Base-by-base conservation (phyloP, 2,113 vertebrate species). In the Blennius ocellaris region DNA sequence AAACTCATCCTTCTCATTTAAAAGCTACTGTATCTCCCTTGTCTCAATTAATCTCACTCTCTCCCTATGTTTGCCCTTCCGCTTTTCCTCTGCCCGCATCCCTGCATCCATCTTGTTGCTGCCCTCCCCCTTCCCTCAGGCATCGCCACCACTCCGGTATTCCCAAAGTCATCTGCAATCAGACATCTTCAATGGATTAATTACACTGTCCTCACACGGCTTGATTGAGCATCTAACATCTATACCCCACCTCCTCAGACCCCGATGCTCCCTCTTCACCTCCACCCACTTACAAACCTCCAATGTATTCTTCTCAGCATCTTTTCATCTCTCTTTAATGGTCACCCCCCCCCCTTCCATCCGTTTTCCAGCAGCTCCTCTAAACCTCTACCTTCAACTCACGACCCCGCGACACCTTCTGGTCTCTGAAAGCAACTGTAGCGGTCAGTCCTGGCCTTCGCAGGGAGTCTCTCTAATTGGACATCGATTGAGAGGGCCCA, bases 81-180 rank as follows among this genome's bases (percentile, higher is more conserved):
- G 72, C 71, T 77, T 85, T 84, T 73, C 83, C 79, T 68, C 80
- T 82, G 72, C 74, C 77, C 11, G 47, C 84, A 82, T 82, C 73
- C 87, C 54, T 50, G 82, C 91, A 89, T 92, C 89, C 83, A 87
- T 91, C 88, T 90, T 90, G 79, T 72, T 77, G 47, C 81, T 45
- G 49, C 82, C 86, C 69, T 49, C 70, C 72, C 66, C 66, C 52
- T 65, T 68, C 60, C 67, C 68, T 64, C 76, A 66, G 80, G 76
- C 78, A 75, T 68, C 47, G 76, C 68, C 78, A 76, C 69, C 76
- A 73, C 82, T 85, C 81, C 44, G 70, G 80, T 90, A 88, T 90
- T 93, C 86, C 84, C 90, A 93, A 93, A 93, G 93, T 93, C 92
- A 93, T 91, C 92, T 90, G 89, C 91, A 93, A 94, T 94, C 93